Conservation (phyloP, 2,113 vertebrate genomes). For the Sula dactylatra region DNA sequence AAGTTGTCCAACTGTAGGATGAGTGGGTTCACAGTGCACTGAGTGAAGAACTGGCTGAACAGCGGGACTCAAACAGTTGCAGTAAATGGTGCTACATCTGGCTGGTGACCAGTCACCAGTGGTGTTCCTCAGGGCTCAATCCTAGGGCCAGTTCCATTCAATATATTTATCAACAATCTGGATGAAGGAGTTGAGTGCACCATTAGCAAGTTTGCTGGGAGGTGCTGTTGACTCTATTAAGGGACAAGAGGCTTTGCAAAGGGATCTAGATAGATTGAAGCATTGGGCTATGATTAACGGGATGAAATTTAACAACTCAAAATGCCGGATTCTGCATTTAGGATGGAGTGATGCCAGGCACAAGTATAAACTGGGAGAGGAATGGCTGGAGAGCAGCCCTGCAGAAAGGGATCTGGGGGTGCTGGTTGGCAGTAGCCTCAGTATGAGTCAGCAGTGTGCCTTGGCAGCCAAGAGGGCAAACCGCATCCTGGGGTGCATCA, state of each 20-base stretch:
- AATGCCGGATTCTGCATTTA: too few relatives aligned
- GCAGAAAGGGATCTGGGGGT: background rate
- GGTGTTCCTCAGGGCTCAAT: background rate
- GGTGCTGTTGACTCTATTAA: background rate
- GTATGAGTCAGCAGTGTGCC: background rate
- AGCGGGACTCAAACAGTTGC: background rate
- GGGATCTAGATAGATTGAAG: too few relatives aligned
- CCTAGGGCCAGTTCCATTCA: background rate
- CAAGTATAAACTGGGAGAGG: too few relatives aligned
- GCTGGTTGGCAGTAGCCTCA: background rate
- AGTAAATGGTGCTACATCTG: background rate
- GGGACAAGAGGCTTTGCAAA: too few relatives aligned
- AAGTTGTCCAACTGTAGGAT: background rate
- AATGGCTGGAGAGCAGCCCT: background rate
- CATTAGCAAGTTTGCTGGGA: background rate
- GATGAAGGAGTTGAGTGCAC: background rate
- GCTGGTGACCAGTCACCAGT: too few relatives aligned
- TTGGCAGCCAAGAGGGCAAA: background rate
- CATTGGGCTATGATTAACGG: too few relatives aligned
- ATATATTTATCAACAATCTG: background rate
- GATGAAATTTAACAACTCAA: too few relatives aligned
- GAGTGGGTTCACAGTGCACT: background rate
- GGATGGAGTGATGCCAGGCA: too few relatives aligned
- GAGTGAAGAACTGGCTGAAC: background rate
- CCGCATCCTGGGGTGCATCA: too few relatives aligned